Evolutionary conservation across 2,113 vertebrate species (phyloP), one percentile per base, ranked within the genome.

Genomic region (Seriola rivoliana): DNA sequence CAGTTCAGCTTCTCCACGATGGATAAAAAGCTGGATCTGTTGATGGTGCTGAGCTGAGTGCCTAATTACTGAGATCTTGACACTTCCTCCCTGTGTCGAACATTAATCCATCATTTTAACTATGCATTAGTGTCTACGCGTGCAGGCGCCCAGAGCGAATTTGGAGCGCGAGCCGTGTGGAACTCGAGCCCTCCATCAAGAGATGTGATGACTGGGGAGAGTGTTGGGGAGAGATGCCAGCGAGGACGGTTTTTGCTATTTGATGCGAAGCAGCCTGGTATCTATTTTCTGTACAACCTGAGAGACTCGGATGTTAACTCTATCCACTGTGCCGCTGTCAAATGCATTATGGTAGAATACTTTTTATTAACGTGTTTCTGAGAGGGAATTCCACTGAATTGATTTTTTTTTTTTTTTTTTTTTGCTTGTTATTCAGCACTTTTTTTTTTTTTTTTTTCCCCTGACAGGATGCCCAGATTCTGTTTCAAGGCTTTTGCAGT

Each of bases 21-120:
- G 73, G 71, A 81, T 88, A 81, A 89, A 29, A 89, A 69, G 82
- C 80, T 25, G 73, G 46, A 46, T 60, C 81, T 79, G 86, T 81
- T 87, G 91, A 91, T 69, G 88, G 85, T 71, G 81, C 85, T 90
- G 34, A 83, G 85, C 93, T 77, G 88, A 94, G 91, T 82, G 88
- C 85, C 91, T 95, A 94, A 96, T 96, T 95, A 95, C 93, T 89
- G 91, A 92, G 88, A 93, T 93, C 89, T 75, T 83, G 90, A 94
- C 93, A 95, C 91, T 91, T 91, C 87, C 86, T 91, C 81, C 71
- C 85, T 40, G 86, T 84, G 86, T 87, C 81, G 62, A 89, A 90
- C 90, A 89, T 91, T 87, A 92, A 94, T 95, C 93, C 93, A 85
- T 94, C 94, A 95, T 92, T 89, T 87, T 89, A 93, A 95, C 89